phyloP scores from a whole-genome alignment of 2,888 invertebrate species.

The Drosophila cognata region DNA sequence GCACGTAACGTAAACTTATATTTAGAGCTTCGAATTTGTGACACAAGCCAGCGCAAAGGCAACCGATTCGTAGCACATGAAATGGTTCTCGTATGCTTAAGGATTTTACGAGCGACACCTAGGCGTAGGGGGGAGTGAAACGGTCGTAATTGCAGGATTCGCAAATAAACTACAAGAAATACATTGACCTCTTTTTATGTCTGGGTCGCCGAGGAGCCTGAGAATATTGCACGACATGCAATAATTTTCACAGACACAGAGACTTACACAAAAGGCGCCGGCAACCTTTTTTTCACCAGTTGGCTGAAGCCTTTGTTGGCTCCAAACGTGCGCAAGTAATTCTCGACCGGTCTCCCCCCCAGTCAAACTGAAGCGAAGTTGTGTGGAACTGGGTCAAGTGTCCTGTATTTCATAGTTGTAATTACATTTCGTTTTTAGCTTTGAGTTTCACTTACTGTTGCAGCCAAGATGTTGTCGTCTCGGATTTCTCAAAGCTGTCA shows the following conservation, averaged over 20 bases:
- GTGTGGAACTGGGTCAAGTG: slow-evolving; percentile 71
- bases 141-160: slow-evolving; percentile 18
- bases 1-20: slow-evolving; percentile 67
- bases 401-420: slow-evolving; percentile 67
- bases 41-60: slow-evolving; percentile 18
- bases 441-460: slow-evolving; percentile 26
- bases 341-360: slow-evolving; percentile 22
- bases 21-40: slow-evolving; percentile 56
- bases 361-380: slow-evolving; percentile 13
- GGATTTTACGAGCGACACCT: slow-evolving; percentile 61
- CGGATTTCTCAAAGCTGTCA: slow-evolving; percentile 26
- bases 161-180: slow-evolving; percentile 66
- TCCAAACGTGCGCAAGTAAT: slow-evolving; percentile 76
- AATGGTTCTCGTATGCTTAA: slow-evolving; percentile 64
- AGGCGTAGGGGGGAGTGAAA: not conserved
- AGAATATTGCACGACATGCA: slow-evolving; percentile 71
- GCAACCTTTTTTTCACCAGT: slow-evolving; percentile 38
- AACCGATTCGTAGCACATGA: slow-evolving; percentile 27
- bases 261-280: slow-evolving; percentile 34
- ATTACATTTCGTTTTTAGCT: slow-evolving; percentile 61
- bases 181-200: slow-evolving; percentile 72
- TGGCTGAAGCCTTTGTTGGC: slow-evolving; percentile 45
- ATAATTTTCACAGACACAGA: slow-evolving; percentile 60
- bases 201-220: slow-evolving; percentile 27
- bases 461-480: slow-evolving; percentile 3